phyloP scores from a whole-genome alignment of 1,140 invertebrate species.

The Pseudachorutes palmiensis region DNA sequence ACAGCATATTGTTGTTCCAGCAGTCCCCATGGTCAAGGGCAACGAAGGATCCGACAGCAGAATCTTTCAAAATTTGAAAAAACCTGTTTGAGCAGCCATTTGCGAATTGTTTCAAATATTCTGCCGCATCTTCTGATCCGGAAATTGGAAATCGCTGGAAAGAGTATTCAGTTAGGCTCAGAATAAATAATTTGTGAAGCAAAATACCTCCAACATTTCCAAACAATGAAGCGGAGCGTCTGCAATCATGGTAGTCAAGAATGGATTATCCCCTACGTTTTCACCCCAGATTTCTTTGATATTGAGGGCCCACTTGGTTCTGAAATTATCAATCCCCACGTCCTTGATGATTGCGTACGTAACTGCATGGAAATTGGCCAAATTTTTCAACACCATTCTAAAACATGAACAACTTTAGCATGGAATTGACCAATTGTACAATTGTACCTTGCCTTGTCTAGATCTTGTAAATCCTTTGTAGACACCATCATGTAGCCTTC shows the following conservation, averaged over 20 bases:
- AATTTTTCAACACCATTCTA: conserved; percentile 9
- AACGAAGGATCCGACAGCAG: not conserved
- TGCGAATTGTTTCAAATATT: not conserved
- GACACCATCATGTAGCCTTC: not conserved
- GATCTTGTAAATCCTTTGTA: not conserved
- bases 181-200: not conserved
- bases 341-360: conserved; percentile 6
- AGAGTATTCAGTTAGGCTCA: not conserved
- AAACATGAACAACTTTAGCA: not conserved
- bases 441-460: not conserved
- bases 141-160: not conserved
- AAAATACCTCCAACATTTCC: not conserved
- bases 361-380: conserved; percentile 7
- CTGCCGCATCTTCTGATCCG: not conserved
- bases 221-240: not conserved
- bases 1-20: conserved; percentile 17
- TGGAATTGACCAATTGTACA: not conserved
- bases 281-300: not conserved
- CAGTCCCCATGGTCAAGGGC: conserved; percentile 11
- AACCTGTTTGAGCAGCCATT: not conserved
- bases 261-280: not conserved
- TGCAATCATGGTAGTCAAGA: not conserved
- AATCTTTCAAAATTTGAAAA: not conserved
- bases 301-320: not conserved
- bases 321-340: not conserved